Conservation (phyloP, 2,113 vertebrate genomes). For the Antechinus stuartii region DNA sequence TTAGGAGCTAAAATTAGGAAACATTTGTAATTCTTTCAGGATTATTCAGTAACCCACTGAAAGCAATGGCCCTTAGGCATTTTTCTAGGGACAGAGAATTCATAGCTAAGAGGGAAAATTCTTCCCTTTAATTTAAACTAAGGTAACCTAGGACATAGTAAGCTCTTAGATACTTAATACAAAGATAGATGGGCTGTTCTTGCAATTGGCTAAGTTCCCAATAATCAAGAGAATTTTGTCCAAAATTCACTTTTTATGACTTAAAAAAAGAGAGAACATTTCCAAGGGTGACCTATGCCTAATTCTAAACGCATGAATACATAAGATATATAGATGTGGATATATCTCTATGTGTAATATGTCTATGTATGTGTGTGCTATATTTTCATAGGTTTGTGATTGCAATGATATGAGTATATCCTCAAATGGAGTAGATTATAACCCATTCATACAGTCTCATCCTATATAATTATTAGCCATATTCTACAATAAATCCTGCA, state of each 20-base stretch:
- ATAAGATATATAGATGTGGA: neutral
- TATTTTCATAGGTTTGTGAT: slow-evolving; percentile 28
- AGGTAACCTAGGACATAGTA: neutral
- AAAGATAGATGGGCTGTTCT: neutral
- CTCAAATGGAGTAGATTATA: too few species aligned
- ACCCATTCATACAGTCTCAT: too few species aligned
- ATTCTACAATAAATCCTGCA: too few species aligned
- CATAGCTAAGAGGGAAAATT: neutral
- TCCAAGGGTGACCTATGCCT: neutral
- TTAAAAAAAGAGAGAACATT: neutral
- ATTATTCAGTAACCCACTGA: neutral
- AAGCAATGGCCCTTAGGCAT: neutral
- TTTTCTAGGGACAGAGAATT: neutral
- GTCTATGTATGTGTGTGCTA: neutral
- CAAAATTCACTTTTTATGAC: slow-evolving; percentile 14
- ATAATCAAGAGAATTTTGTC: neutral
- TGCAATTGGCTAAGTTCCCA: neutral
- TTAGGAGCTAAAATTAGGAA: neutral
- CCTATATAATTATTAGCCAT: too few species aligned
- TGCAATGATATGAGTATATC: slow-evolving; percentile 16
- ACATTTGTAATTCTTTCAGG: slow-evolving; percentile 24
- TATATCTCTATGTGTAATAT: too few species aligned
- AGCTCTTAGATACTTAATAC: slow-evolving; percentile 12
- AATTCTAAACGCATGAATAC: neutral
- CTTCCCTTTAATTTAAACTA: neutral